Evolutionary conservation across 2,888 invertebrate species (phyloP).

Genomic region (Mythimna loreyi): DNA sequence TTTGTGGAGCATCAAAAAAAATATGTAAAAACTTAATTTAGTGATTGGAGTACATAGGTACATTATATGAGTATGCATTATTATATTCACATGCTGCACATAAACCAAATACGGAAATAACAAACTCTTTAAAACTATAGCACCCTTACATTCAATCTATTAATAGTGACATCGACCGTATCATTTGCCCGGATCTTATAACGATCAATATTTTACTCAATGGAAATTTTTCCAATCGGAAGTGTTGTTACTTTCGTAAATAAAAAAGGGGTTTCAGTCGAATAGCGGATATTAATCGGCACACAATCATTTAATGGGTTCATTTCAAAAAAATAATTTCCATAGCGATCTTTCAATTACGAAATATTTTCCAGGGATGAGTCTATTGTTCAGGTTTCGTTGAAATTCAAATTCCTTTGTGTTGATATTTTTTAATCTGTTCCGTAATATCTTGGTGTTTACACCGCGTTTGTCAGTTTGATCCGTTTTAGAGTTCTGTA

Average conservation of each 20-base stretch:
- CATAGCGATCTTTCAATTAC: constrained; percentile 49
- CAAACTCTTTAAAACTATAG: not conserved
- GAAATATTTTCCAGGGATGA: constrained; percentile 37
- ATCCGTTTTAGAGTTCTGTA: no score
- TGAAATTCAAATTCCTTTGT: constrained; percentile 16
- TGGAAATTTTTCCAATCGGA: constrained; percentile 50
- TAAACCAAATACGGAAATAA: not conserved
- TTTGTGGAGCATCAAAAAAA: no score
- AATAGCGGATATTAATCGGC: constrained; percentile 77
- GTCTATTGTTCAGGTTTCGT: constrained; percentile 34
- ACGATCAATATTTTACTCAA: constrained; percentile 45
- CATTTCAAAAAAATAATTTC: constrained; percentile 66
- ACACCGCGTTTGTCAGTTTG: not conserved
- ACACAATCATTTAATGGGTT: constrained; percentile 75
- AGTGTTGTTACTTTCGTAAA: constrained; percentile 64
- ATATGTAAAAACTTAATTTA: no score
- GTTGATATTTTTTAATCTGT: constrained; percentile 14
- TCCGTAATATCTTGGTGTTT: not conserved
- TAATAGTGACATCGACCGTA: not conserved
- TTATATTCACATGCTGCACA: no score
- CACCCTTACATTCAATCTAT: not conserved
- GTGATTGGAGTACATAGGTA: no score
- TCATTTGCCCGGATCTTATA: constrained; percentile 10
- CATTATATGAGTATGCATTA: no score
- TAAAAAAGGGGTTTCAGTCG: constrained; percentile 69